Base-by-base conservation (phyloP, 2,113 vertebrate genomes). In the Gulo gulo region DNA sequence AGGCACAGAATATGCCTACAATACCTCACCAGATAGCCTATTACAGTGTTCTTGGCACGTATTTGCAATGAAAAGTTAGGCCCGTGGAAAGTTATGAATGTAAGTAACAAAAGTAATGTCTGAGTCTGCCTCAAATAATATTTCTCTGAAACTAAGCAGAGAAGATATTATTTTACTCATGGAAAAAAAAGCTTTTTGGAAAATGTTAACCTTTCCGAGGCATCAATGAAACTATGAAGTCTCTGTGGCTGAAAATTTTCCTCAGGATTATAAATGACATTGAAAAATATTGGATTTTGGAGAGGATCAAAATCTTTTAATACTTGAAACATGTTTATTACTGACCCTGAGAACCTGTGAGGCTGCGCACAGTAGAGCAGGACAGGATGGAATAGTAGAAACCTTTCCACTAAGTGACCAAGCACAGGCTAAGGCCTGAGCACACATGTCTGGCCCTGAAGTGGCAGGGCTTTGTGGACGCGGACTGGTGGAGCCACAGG, bases 61-160 rank as follows among this genome's bases (percentile, higher is more conserved):
- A 18, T 29, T 71, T 61, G 83, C 23, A 23, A 26, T 92, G 57
- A 87, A 78, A 95, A 92, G 12, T 81, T 67, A 23, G 78, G 47
- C 78, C 57, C 59, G 34, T 81, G 29, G 65, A 85, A 92, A 96
- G 79, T 69, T 59, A 42, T 47, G 89, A 81, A 89, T 55, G 55
- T 55, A 84, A 91, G n/a, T 57, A 89, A 88, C 45, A 61, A 89
- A 95, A 89, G 55, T 74, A 69, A 69, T 63, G 34, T 31, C 61
- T 57, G 88, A 90, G n/a, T 57, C 36, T 86, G 50, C 47, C 67
- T 96, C 59, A 78, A 94, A 61, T 90, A 86, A 63, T 86, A 92
- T 94, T 92, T 92, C 65, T 69, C 61, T 97, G 88, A 92, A 93
- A 65, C 45, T 90, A 97, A 94, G 94, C 83, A 69, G 12, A 81